phyloP scores from a whole-genome alignment of 2,888 invertebrate species.

The Pyrrhosoma nymphula region DNA sequence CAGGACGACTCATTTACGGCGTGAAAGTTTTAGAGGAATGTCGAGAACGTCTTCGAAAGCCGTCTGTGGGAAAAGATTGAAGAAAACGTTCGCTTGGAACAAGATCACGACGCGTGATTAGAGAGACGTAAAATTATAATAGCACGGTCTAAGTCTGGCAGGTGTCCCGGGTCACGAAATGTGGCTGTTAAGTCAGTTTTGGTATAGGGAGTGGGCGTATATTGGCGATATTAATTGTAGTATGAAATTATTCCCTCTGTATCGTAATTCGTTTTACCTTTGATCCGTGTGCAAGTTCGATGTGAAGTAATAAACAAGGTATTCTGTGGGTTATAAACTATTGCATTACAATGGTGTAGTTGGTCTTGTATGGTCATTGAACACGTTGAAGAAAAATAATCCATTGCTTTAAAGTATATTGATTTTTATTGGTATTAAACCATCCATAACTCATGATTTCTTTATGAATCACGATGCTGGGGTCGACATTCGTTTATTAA shows the following conservation, averaged over 20 bases:
- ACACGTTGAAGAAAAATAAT: too few relatives aligned
- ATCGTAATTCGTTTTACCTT: neutral
- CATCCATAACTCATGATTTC: too few relatives aligned
- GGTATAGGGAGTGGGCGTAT: neutral
- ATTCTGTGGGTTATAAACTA: too few relatives aligned
- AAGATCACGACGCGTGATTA: neutral
- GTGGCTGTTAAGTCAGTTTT: neutral
- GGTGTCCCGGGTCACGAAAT: neutral
- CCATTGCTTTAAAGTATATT: too few relatives aligned
- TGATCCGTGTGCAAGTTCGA: neutral
- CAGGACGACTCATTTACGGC: neutral
- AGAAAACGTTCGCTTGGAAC: neutral
- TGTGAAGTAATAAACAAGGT: too few relatives aligned
- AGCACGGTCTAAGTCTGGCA: neutral
- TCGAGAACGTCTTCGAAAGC: neutral
- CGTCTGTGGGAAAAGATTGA: neutral
- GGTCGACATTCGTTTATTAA: too few relatives aligned
- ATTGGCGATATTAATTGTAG: neutral
- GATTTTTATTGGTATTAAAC: too few relatives aligned
- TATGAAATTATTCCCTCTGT: neutral
- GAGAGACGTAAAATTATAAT: neutral
- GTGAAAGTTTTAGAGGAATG: slow-evolving; percentile 1
- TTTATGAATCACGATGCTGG: too few relatives aligned
- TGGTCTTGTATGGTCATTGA: too few relatives aligned
- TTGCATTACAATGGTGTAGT: too few relatives aligned